These are phyloP conservation scores for Scophthalmus maximus DNA, from an alignment of 2,113 vertebrate genomes.

Conservation along the genomic window DNA sequence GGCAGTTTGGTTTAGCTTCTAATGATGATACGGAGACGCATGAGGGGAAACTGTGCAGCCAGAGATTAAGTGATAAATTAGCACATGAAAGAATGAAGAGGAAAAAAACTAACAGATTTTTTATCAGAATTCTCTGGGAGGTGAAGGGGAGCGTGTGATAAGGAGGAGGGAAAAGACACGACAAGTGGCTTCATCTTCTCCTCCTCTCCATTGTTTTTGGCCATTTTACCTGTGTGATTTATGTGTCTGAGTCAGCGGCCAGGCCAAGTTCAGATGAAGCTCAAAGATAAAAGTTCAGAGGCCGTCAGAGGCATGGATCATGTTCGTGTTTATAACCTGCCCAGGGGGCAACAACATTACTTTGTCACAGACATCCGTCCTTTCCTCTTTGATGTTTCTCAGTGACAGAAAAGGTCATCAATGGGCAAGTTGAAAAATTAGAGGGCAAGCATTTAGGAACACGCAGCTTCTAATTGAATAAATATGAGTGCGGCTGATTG, in stretches of 20 bases:
- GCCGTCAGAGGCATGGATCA: slow-evolving; percentile 33
- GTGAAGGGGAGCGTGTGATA: slow-evolving; percentile 12
- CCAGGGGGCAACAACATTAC: slow-evolving; percentile 19
- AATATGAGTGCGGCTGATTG: slow-evolving; percentile 7
- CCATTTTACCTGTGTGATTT: slow-evolving; percentile 56
- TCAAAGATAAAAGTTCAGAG: slow-evolving; percentile 31
- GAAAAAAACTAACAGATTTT: slow-evolving; percentile 28
- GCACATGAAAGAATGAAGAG: slow-evolving; percentile 32
- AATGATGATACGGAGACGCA: slow-evolving; percentile 41
- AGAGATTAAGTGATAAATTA: slow-evolving; percentile 48
- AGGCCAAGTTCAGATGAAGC: slow-evolving; percentile 37
- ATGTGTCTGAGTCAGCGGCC: slow-evolving; percentile 53
- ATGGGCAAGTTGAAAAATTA: slow-evolving; percentile 13
- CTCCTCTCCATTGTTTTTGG: slow-evolving; percentile 44
- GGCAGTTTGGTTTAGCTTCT: slow-evolving; percentile 54
- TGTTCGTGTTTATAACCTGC: slow-evolving; percentile 49
- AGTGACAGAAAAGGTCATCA: slow-evolving; percentile 30
- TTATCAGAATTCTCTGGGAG: slow-evolving; percentile 35
- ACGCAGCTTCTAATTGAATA: background rate
- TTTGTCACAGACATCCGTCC: slow-evolving; percentile 25
- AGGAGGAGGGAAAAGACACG: slow-evolving; percentile 37
- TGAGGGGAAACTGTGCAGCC: slow-evolving; percentile 20
- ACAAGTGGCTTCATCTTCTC: slow-evolving; percentile 47
- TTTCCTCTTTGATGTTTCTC: slow-evolving; percentile 23
- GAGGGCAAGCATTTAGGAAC: slow-evolving; percentile 1